Conservation (phyloP, 2,888 invertebrate genomes). For the Dynastes tityus region DNA sequence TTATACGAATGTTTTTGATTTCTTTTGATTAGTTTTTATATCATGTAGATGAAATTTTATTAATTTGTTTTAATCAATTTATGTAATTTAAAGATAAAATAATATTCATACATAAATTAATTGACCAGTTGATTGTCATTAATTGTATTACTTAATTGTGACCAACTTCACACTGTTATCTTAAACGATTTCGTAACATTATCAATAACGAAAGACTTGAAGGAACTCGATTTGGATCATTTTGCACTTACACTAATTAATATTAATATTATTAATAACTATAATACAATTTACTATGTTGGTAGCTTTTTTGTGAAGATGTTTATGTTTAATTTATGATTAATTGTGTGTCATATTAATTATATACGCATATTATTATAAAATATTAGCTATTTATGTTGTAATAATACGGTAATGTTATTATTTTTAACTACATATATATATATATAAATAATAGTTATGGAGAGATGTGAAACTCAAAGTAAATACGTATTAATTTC, state of each 20-base stretch:
- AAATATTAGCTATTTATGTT: slow-evolving; percentile 48
- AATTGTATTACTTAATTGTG: too few relatives aligned
- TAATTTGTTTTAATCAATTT: too few relatives aligned
- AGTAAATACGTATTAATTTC: slow-evolving; percentile 39
- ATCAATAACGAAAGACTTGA: too few relatives aligned
- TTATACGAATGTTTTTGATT: too few relatives aligned
- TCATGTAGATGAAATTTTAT: too few relatives aligned
- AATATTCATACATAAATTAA: too few relatives aligned
- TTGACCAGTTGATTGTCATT: too few relatives aligned
- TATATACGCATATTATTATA: slow-evolving; percentile 44
- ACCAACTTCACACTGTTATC: too few relatives aligned
- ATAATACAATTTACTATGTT: slow-evolving; percentile 45
- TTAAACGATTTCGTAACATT: too few relatives aligned
- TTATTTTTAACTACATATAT: slow-evolving; percentile 17
- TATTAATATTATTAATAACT: slow-evolving; percentile 34
- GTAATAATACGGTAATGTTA: slow-evolving; percentile 46
- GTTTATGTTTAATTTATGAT: slow-evolving; percentile 49
- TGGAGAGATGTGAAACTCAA: slow-evolving; percentile 9
- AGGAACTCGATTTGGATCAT: too few relatives aligned
- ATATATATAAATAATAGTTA: background rate
- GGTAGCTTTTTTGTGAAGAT: slow-evolving; percentile 48
- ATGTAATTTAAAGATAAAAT: too few relatives aligned
- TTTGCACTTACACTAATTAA: background rate
- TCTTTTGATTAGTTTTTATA: too few relatives aligned
- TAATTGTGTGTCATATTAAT: slow-evolving; percentile 52